phyloP scores from a whole-genome alignment of 2,888 invertebrate species.

The Sarcophaga subvicina region DNA sequence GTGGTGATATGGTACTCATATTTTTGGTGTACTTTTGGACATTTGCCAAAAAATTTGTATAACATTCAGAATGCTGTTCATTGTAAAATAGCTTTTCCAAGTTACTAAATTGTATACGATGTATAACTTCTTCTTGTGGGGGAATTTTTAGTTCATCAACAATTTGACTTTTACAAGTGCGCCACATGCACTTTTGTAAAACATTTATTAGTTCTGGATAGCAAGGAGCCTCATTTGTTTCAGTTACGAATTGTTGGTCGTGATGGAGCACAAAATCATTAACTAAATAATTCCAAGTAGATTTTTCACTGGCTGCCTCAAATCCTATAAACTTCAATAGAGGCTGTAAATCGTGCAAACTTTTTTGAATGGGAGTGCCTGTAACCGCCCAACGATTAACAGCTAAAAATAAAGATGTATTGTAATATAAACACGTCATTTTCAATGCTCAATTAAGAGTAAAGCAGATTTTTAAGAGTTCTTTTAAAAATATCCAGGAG shows the following conservation, averaged over 20 bases:
- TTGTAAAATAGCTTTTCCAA: constrained; percentile 89
- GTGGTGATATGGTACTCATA: constrained; percentile 82
- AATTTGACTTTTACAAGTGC: constrained; percentile 87
- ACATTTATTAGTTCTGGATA: constrained; percentile 72
- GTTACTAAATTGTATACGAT: constrained; percentile 86
- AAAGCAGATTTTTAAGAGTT: neutral
- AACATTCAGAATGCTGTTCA: constrained; percentile 84
- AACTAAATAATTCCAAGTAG: constrained; percentile 75
- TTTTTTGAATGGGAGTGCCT: constrained; percentile 87
- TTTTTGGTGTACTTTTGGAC: constrained; percentile 75
- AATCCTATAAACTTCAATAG: constrained; percentile 81
- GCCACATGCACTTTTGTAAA: constrained; percentile 83
- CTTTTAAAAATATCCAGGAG: too few relatives aligned
- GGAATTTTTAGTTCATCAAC: constrained; percentile 87
- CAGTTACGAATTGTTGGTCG: neutral
- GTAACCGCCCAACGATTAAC: constrained; percentile 89
- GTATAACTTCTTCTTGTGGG: constrained; percentile 84
- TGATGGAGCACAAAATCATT: constrained; percentile 73
- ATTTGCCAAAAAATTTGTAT: constrained; percentile 82
- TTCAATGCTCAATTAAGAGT: neutral
- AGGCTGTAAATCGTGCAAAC: constrained; percentile 82
- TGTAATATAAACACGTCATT: neutral
- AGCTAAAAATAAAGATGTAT: constrained; percentile 76
- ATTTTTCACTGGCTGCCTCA: constrained; percentile 74
- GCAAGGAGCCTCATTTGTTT: neutral